These are phyloP conservation scores for Lophotriccus pileatus DNA, from an alignment of 2,797 vertebrate species.

Conservation along the genomic window DNA sequence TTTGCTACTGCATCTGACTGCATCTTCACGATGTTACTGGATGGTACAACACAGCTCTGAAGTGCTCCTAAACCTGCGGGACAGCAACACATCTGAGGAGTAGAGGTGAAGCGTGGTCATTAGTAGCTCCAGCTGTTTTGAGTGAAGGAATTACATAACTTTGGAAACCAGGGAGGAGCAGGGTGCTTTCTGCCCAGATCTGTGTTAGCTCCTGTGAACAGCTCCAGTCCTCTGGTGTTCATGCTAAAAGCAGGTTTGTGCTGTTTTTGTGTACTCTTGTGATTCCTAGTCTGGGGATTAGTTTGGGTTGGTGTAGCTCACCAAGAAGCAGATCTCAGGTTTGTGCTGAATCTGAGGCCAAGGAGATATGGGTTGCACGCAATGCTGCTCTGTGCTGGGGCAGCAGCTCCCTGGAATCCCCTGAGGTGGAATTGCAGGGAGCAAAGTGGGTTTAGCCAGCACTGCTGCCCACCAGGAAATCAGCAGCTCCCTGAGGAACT, in stretches of 20 bases:
- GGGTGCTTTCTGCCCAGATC: background rate
- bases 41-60: background rate
- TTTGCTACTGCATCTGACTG: background rate
- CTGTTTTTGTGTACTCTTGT: background rate
- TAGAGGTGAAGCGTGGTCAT: background rate
- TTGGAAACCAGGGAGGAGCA: background rate
- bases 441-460: background rate
- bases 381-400: background rate
- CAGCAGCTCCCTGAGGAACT: background rate
- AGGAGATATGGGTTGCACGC: fast-evolving
- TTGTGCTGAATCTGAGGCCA: background rate
- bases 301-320: background rate
- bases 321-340: background rate
- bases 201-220: background rate
- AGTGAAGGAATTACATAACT: background rate
- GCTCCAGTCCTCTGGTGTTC: background rate
- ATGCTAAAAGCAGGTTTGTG: background rate
- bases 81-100: background rate
- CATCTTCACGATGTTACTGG: background rate
- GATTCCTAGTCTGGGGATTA: fast-evolving
- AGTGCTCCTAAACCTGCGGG: background rate
- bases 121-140: background rate
- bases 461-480: background rate
- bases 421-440: background rate
- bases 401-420: background rate